These are phyloP conservation scores for Sardinella longiceps DNA, from an alignment of 2,797 vertebrate species.

Conservation along the genomic window DNA sequence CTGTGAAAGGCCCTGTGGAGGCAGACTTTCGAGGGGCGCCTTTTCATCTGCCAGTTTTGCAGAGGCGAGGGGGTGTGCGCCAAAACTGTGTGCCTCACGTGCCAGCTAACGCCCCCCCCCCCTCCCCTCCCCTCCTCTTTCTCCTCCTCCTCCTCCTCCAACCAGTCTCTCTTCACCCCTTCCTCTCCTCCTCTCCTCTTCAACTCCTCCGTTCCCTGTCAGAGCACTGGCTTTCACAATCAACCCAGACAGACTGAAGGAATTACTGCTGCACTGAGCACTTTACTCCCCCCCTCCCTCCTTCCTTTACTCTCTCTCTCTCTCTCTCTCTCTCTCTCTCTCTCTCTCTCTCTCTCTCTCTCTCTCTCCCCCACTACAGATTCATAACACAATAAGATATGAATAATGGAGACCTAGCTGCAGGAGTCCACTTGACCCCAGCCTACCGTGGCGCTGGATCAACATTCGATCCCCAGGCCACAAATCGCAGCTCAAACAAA, in stretches of 20 bases:
- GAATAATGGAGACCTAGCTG: slow-evolving; percentile 69
- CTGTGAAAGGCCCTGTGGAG: slow-evolving; percentile 50
- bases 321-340: neutral
- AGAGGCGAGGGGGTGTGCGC: slow-evolving; percentile 22
- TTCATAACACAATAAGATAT: slow-evolving; percentile 57
- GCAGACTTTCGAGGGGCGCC: slow-evolving; percentile 35
- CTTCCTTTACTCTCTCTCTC: slow-evolving; percentile 15
- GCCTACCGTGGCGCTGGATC: slow-evolving; percentile 66
- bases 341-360: neutral
- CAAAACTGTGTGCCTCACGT: slow-evolving; percentile 12
- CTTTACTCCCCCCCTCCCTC: slow-evolving; percentile 3
- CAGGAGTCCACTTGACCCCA: slow-evolving; percentile 71
- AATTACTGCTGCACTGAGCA: slow-evolving; percentile 42
- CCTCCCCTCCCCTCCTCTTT: neutral
- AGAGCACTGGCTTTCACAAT: slow-evolving; percentile 39
- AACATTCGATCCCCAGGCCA: slow-evolving; percentile 64
- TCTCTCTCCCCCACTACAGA: slow-evolving; percentile 19
- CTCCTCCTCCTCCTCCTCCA: neutral
- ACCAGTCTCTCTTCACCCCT: neutral
- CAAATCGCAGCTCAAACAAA: slow-evolving; percentile 64
- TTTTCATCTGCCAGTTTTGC: slow-evolving; percentile 21
- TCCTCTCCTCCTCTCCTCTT: neutral
- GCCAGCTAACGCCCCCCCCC: neutral
- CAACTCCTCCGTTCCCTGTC: slow-evolving; percentile 14
- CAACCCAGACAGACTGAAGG: slow-evolving; percentile 29